Evolutionary conservation across 2,888 invertebrate genomes (phyloP), one percentile per base, ranked within the genome.

Genomic region (Sinohyriopsis cumingii): DNA sequence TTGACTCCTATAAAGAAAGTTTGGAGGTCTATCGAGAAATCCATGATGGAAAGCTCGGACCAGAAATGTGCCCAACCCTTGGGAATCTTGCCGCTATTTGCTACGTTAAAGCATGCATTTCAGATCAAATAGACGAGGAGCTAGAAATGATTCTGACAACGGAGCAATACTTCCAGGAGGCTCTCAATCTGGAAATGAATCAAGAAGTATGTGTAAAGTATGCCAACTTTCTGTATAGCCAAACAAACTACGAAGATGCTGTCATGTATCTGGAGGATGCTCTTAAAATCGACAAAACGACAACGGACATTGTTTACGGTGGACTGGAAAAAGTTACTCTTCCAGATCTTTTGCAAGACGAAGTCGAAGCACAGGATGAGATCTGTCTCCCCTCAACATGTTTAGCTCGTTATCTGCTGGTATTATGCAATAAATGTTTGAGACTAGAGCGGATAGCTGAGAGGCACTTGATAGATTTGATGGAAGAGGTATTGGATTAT

Each of bases 281-380:
- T n/a, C 67, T 86, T 54, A 80, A 80, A 61, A 77, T 79, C 63
- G 80, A 74, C 28, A 71, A 65, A 53, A 71, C 68, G 25, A 66
- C 72, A 9, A 72, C 79, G 9, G 80, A 84, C 55, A 83, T 87
- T 45, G 81, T 84, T 19, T 86, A 84, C 64, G 80, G 86, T 19
- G 88, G 88, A 5, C 78, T 88, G 45, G 88, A 89, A 73, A 87
- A 89, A 69, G 88, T 89, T 2, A 86, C 88, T 5, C 80, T 89
- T 19, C 89, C 89, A 15, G 88, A 87, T 57, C 82, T 86, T 54
- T 81, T 89, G 18, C 88, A 88, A 66, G 86, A 87, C 68, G 88
- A 89, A 67, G 82, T 87, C 0, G 87, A 88, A 71, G 86, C 86
- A 22, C 84, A 86, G 65, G 88, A 89, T 63, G 87, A 88, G 70